These are phyloP conservation scores for Ecliptopera silaceata DNA, from an alignment of 2,888 invertebrate genomes.

Conservation along the genomic window DNA sequence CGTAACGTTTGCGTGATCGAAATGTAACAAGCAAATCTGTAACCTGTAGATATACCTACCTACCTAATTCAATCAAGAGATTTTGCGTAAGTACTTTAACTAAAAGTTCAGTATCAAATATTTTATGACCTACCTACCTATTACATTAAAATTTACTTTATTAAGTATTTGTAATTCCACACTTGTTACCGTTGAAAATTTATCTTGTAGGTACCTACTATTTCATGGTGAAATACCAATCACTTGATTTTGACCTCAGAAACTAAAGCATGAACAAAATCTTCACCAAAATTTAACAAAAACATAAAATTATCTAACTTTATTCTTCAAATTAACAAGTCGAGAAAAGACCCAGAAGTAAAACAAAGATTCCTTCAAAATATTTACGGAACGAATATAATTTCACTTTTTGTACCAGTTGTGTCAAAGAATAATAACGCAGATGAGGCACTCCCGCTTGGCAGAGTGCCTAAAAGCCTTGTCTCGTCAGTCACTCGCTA, in stretches of 20 bases:
- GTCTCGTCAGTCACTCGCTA: slow-evolving; percentile 17
- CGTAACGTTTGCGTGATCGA: slow-evolving; percentile 12
- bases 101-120: too few relatives aligned
- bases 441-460: slow-evolving; percentile 25
- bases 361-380: slow-evolving; percentile 47
- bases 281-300: slow-evolving; percentile 4
- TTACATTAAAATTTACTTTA: too few relatives aligned
- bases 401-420: slow-evolving; percentile 47
- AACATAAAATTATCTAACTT: slow-evolving; percentile 17
- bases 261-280: background rate
- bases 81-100: too few relatives aligned
- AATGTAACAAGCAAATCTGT: slow-evolving; percentile 4
- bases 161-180: too few relatives aligned
- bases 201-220: too few relatives aligned
- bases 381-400: slow-evolving; percentile 58
- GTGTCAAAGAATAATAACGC: slow-evolving; percentile 36
- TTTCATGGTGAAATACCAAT: too few relatives aligned
- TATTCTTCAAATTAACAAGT: slow-evolving; percentile 29
- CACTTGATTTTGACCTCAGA: too few relatives aligned
- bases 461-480: slow-evolving; percentile 29
- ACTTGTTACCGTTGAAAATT: too few relatives aligned
- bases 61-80: background rate
- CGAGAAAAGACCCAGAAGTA: slow-evolving; percentile 18
- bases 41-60: too few relatives aligned
- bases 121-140: too few relatives aligned